phyloP scores from a whole-genome alignment of 2,888 invertebrate genomes.

The Ceriagrion tenellum region DNA sequence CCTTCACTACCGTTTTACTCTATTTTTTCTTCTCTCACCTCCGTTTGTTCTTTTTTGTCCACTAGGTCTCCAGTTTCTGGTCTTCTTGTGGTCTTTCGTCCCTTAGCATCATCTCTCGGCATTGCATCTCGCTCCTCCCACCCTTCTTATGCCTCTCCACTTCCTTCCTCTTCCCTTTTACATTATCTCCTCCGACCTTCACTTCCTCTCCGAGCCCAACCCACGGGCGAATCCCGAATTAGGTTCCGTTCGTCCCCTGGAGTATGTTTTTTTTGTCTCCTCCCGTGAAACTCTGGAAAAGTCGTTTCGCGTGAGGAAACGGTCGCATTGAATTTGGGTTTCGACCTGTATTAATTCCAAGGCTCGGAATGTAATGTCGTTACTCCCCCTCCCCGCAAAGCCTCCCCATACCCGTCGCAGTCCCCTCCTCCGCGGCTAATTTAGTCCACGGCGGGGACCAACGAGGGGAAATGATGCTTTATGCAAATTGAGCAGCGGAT shows the following conservation, averaged over 20 bases:
- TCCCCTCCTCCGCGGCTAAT: not conserved
- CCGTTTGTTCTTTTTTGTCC: no score
- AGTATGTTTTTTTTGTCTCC: not conserved
- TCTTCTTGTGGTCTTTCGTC: no score
- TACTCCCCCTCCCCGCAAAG: no score
- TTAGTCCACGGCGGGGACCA: slow-evolving; percentile 6
- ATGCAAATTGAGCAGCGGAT: slow-evolving; percentile 1
- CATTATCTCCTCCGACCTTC: not conserved
- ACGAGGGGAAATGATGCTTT: not conserved
- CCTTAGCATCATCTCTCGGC: no score
- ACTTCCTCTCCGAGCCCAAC: not conserved
- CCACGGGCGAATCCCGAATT: not conserved
- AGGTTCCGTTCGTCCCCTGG: slow-evolving; percentile 8
- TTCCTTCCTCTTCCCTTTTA: not conserved
- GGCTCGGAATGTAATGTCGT: slow-evolving; percentile 18
- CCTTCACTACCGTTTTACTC: no score
- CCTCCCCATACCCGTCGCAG: not conserved
- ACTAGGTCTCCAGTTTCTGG: no score
- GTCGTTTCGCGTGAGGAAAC: slow-evolving; percentile 45
- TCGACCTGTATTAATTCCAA: slow-evolving; percentile 40
- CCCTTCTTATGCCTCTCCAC: not conserved
- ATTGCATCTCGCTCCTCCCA: not conserved
- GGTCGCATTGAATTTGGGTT: slow-evolving; percentile 21
- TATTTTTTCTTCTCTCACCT: no score
- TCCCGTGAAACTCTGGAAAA: slow-evolving; percentile 15